Evolutionary conservation across 2,888 invertebrate species (phyloP).

Genomic region (Unio pictorum): DNA sequence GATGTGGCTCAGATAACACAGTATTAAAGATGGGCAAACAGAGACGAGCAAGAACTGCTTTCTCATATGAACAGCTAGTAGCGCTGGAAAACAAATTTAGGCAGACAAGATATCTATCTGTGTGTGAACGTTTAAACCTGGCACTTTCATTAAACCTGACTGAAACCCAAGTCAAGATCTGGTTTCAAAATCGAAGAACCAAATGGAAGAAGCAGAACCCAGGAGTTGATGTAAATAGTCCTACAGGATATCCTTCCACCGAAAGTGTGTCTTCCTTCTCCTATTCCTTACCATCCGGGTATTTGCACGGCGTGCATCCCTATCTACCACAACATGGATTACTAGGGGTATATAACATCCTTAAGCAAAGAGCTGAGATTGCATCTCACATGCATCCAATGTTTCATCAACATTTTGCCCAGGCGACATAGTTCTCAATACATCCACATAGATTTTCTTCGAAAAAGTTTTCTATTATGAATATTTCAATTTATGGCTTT

Average conservation of each 20-base stretch:
- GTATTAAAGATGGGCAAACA: constrained; percentile 76
- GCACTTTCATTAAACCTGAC: constrained; percentile 95
- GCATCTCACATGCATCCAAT: constrained; percentile 52
- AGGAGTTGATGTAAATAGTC: constrained; percentile 88
- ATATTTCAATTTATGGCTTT: no score
- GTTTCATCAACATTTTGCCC: constrained; percentile 37
- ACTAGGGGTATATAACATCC: constrained; percentile 57
- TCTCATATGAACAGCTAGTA: constrained; percentile 97
- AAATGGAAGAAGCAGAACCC: constrained; percentile 99
- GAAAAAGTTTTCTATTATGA: no score
- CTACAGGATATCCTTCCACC: constrained; percentile 60
- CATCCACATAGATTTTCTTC: no score
- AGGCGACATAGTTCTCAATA: not conserved
- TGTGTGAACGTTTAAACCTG: constrained; percentile 96
- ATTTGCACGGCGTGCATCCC: constrained; percentile 61
- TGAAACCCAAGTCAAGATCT: constrained; percentile 87
- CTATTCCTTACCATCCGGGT: constrained; percentile 56
- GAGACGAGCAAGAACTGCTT: constrained; percentile 93
- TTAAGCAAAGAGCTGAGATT: constrained; percentile 55
- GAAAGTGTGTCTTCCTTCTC: constrained; percentile 54
- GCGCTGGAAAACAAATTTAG: constrained; percentile 99
- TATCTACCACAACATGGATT: constrained; percentile 58
- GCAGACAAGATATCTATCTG: constrained; percentile 92
- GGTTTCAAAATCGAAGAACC: constrained; percentile 85
- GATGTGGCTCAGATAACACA: no score